Conservation (phyloP, 2,113 vertebrate genomes). For the Taxidea taxus region DNA sequence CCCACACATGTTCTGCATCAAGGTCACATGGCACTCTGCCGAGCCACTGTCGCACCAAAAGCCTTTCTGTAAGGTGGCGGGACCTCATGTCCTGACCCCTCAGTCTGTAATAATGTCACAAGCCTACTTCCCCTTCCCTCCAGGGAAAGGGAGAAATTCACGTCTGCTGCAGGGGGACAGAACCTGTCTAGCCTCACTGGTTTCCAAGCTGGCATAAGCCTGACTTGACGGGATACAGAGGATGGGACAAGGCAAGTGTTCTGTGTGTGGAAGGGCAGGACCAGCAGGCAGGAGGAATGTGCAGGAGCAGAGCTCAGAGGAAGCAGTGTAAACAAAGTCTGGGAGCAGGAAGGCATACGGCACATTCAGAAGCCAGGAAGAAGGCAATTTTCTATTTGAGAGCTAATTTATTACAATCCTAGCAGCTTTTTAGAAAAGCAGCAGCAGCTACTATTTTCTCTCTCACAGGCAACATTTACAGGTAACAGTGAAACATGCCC, state of each 20-base stretch:
- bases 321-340: background rate
- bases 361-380: background rate
- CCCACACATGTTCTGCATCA: background rate
- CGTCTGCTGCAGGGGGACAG: background rate
- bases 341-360: rapidly evolving
- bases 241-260: background rate
- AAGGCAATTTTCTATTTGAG: background rate
- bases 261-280: background rate
- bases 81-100: background rate
- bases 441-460: background rate
- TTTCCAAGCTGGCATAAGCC: background rate
- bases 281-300: background rate
- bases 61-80: background rate
- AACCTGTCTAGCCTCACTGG: background rate
- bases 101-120: background rate
- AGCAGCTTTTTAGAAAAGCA: background rate
- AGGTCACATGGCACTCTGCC: background rate
- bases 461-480: background rate
- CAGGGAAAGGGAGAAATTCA: background rate
- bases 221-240: background rate
- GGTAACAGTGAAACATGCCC: background rate
- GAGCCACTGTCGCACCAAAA: background rate
- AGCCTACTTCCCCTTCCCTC: background rate
- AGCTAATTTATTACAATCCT: background rate
- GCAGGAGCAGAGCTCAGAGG: background rate